Evolutionary conservation across 2,888 invertebrate genomes (phyloP).

Genomic region (Epicampocera succincta): DNA sequence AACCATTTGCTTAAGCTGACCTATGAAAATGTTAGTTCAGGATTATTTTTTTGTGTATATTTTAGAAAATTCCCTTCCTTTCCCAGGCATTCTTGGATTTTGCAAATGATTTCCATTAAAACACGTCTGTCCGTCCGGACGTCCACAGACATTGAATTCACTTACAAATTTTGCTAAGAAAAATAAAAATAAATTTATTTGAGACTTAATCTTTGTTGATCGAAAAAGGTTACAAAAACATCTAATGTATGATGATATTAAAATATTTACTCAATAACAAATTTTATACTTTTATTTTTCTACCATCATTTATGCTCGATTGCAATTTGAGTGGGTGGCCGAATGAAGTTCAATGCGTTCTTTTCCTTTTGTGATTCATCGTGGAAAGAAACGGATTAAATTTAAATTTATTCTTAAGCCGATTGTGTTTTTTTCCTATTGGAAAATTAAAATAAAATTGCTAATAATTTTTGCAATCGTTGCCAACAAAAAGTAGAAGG

Average conservation of each 20-base stretch:
- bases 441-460: slow-evolving; percentile 26
- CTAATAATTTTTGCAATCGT: neutral
- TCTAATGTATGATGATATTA: slow-evolving; percentile 53
- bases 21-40: too few species aligned
- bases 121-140: too few species aligned
- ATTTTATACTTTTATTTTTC: neutral
- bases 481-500: too few species aligned
- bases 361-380: neutral
- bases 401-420: slow-evolving; percentile 34
- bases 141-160: too few species aligned
- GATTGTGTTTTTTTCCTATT: slow-evolving; percentile 16
- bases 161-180: neutral
- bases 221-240: slow-evolving; percentile 62
- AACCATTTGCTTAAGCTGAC: too few species aligned
- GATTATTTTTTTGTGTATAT: too few species aligned
- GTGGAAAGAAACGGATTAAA: slow-evolving; percentile 10
- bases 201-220: slow-evolving; percentile 59
- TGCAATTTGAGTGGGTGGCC: slow-evolving; percentile 7
- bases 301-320: neutral
- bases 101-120: too few species aligned
- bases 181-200: slow-evolving; percentile 46
- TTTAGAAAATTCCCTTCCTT: too few species aligned
- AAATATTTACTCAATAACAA: slow-evolving; percentile 59
- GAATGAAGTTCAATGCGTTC: neutral
- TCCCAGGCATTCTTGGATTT: too few species aligned